Base-by-base conservation (phyloP, 2,797 vertebrate species). In the Urocyon cinereoargenteus region DNA sequence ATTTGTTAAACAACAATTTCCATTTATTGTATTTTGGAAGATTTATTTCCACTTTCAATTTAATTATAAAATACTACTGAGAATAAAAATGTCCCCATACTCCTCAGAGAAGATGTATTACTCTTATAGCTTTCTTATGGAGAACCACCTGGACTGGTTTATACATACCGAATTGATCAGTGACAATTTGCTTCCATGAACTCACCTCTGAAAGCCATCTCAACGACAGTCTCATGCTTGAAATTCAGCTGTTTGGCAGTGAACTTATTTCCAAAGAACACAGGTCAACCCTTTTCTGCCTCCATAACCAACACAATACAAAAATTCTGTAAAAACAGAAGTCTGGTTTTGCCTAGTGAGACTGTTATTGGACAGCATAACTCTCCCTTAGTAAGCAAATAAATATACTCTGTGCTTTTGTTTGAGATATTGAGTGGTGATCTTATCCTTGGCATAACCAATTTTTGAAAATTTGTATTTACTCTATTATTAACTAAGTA, bases 1-100 rank as follows among this genome's bases (percentile, higher is more conserved):
- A 75, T 93, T 96, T 86, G 45, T 10, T 87, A 94, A 96, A 87
- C 22, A 61, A 15, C 24, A 85, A 85, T 57, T 94, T 94, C 45
- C 7, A 84, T 81, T 90, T 88, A 24, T 81, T 82, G 4, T 51
- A 91, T 78, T 96, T 97, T 77, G 40, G 40, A 49, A 78, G 12
- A 82, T 55, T 92, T 75, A 61, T 81, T 95, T 91, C 6, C 11
- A 91, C 45, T 93, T 94, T 81, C 68, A 34, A 36, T 36, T 77
- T 90, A 86, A 34, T 83, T 85, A 45, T 90, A 81, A 89, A 91
- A 75, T 57, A 49, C 31, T 28, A 55, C 6, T 53, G 13, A 89
- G 36, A 91, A 91, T 72, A 73, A 95, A 93, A 96, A 88, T 78
- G 51, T 64, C 13, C 61, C 68, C 55, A 68, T 8, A 45, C 34